A percentile compares a stretch with the other conserved stretches of the same genome.
Conservation (phyloP, 2,113 vertebrate genomes). For the Passerina amoena region DNA sequence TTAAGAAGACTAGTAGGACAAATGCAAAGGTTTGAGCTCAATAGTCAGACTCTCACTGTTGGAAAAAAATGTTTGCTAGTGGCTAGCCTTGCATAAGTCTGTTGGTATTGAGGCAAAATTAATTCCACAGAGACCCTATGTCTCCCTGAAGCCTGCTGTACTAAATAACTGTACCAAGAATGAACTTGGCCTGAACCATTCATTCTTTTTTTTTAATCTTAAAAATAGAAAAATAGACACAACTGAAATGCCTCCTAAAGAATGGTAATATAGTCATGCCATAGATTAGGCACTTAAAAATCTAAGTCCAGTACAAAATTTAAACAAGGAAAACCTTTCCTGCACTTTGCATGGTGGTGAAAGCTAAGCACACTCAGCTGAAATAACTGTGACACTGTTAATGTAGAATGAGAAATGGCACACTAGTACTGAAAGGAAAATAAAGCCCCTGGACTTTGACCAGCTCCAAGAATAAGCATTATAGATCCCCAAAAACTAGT, state of each 20-base stretch:
- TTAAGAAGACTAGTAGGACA: not conserved
- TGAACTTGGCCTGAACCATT: not conserved
- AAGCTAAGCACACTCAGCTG: not conserved
- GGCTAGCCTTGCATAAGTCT: not conserved
- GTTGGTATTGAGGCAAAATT: not conserved
- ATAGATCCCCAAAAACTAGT: not conserved
- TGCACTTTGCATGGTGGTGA: not conserved
- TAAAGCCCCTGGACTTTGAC: not conserved
- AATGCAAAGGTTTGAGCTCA: not conserved
- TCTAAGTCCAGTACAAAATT: not conserved
- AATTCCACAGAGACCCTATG: not conserved
- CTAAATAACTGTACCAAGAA: not conserved
- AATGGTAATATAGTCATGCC: not conserved
- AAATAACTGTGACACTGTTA: not conserved
- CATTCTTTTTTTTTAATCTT: not conserved
- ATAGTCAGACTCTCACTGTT: not conserved
- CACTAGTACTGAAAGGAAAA: constrained; percentile 18
- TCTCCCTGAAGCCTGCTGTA: not conserved
- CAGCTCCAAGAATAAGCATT: not conserved
- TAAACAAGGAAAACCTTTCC: not conserved
- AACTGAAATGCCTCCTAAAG: not conserved
- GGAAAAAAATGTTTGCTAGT: not conserved
- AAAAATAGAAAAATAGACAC: not conserved
- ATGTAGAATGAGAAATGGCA: constrained; percentile 23
- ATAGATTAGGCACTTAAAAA: not conserved